Percentiles rank a stretch among this genome's conserved stretches.
phyloP scores from a whole-genome alignment of 2,113 vertebrate species.

The Psophia crepitans region DNA sequence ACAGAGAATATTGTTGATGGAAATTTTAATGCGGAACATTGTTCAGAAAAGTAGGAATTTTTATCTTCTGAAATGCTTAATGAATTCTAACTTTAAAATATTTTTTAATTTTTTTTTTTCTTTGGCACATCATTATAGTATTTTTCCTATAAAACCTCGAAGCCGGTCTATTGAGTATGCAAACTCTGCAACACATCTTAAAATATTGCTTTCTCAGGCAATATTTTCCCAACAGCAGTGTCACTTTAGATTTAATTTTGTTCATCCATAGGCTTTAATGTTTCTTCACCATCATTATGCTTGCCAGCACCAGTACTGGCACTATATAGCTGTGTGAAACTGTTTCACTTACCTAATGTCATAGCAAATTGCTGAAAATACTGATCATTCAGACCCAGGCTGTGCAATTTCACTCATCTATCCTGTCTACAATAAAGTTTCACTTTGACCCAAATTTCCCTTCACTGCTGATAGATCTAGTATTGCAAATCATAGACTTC shows the following conservation, averaged over 20 bases:
- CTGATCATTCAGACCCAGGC: slow-evolving; percentile 37
- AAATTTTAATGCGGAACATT: background rate
- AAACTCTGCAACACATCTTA: slow-evolving; percentile 32
- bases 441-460: slow-evolving; percentile 20
- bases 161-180: slow-evolving; percentile 9
- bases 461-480: background rate
- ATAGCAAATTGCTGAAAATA: slow-evolving; percentile 45
- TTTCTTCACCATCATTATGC: slow-evolving; percentile 11
- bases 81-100: slow-evolving; percentile 15
- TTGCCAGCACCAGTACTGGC: slow-evolving; percentile 36
- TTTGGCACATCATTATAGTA: slow-evolving; percentile 10
- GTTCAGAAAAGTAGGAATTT: background rate
- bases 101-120: slow-evolving; percentile 19
- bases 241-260: slow-evolving; percentile 59
- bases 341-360: slow-evolving; percentile 50
- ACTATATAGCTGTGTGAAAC: slow-evolving; percentile 6
- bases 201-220: slow-evolving; percentile 54
- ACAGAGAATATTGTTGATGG: background rate
- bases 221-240: slow-evolving; percentile 54
- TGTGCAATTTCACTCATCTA: background rate
- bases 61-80: slow-evolving; percentile 1
- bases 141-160: slow-evolving; percentile 30
- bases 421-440: background rate
- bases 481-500: slow-evolving; percentile 9
- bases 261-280: slow-evolving; percentile 49